Base-by-base conservation (phyloP, 1,140 invertebrate species). In the Orchestia grillus region DNA sequence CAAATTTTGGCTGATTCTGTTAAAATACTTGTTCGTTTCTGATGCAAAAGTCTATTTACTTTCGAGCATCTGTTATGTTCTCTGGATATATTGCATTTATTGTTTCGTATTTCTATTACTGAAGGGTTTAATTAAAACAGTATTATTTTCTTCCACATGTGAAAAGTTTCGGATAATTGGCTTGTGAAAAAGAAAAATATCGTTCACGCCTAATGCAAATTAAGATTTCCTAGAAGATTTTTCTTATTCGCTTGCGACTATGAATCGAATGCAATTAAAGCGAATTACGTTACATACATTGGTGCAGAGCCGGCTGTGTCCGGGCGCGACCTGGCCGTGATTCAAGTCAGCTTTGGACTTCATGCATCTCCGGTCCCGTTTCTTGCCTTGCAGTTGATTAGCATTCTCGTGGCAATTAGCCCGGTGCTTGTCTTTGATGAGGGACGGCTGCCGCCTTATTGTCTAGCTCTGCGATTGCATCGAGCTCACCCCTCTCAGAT, bases 371-470 rank as follows among this genome's bases (percentile, higher is more conserved):
- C 36, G 36, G 44, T 40, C 43, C 19, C 40, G 44, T 94, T 94
- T 94, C 92, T 94, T 94, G 88, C 43, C 88, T 90, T 90, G 88
- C 88, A 90, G 88, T 90, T 94, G 43, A 94, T 94, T 94, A 94
- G 92, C 92, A 94, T 94, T 94, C 92, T 94, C 92, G 41, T 94
- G 92, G 44, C 92, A 94, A 94, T 94, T 94, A 94, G 92, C 92
- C 43, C 44, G 92, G 92, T 94, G 44, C 43, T 44, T 94, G 92
- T 94, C 43, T 94, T 94, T 94, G 92, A 94, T 94, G 92, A 94
- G 92, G 41, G 44, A 47, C 92, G 92, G 43, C 92, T 47, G 11
- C 92, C n/a, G 43, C 92, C 23, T 94, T 47, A 94, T 94, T 94
- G 92, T 94, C 92, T 94, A 8, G 92, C 92, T 77, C 62, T 77